Evolutionary conservation across 2,888 invertebrate genomes (phyloP), one percentile per base, ranked within the genome.

Genomic region (Seira ritae): DNA sequence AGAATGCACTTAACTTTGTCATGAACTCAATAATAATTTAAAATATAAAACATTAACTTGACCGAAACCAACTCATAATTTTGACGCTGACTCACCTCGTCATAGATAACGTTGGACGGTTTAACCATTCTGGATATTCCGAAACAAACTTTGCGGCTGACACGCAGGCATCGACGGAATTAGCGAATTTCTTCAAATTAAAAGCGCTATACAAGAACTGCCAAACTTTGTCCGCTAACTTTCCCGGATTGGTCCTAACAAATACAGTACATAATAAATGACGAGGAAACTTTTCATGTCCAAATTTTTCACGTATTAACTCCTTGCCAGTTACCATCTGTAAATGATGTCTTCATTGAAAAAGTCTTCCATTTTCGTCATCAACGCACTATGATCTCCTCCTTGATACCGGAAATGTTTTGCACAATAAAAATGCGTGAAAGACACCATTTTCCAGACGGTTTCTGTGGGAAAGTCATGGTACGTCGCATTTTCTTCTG

Each of bases 371-470:
- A 87, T n/a, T 81, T 84, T 84, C 10, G 73, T 66, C 20, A 84
- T 72, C 50, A 87, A 19, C 0, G 82, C 74, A 60, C 84, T 81
- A 50, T 84, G 83, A 69, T 87, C 87, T 2, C 24, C 72, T 0
- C 84, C 79, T 22, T 72, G 65, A 4, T 31, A 15, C n/a, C 77
- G 20, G 55, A 87, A 87, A 15, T 84, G 72, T 6, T 71, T 70
- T 2, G 86, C 76, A 69, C 87, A 87, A 24, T 80, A 83, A 65
- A 81, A 85, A 55, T 84, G 85, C 0, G 77, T 65, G 62, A 85
- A 85, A 1, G 22, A 83, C 6, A 84, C 60, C 1, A 87, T 84
- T 82, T 87, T 87, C 87, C 87, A 87, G 1, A 83, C 72, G 0
- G 83, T 81, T 75, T 87, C 87, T 1, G 73, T 71, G 22, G 84